Evolutionary conservation across 2,888 invertebrate genomes (phyloP).

Genomic region (Dryobota labecula): DNA sequence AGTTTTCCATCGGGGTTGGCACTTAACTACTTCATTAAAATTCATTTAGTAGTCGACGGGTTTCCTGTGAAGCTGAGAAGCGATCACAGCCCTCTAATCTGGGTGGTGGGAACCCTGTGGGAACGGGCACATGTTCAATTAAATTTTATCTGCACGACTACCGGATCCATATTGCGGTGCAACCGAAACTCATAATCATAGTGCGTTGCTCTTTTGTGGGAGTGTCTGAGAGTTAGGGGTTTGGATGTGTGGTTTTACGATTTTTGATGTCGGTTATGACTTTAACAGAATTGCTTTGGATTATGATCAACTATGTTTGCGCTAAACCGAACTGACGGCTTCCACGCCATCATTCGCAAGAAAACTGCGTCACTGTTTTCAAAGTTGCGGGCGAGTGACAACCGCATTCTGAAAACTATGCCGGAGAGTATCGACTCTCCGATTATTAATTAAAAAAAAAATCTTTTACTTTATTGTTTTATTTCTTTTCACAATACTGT

Average conservation of each 20-base stretch:
- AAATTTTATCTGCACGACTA: slow-evolving; percentile 71
- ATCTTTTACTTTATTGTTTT: too few relatives aligned
- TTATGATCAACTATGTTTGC: too few relatives aligned
- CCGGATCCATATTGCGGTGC: slow-evolving; percentile 56
- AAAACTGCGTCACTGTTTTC: too few relatives aligned
- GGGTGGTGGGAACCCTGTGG: slow-evolving; percentile 65
- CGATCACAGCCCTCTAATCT: slow-evolving; percentile 72
- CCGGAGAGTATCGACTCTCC: too few relatives aligned
- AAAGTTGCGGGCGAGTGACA: too few relatives aligned
- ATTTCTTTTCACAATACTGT: too few relatives aligned
- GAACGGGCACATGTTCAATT: slow-evolving; percentile 82
- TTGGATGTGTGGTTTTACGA: not conserved
- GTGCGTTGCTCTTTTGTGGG: slow-evolving; percentile 40
- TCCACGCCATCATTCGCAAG: too few relatives aligned
- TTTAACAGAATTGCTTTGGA: not conserved
- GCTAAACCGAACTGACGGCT: too few relatives aligned
- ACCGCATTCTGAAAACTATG: too few relatives aligned
- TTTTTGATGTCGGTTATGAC: not conserved
- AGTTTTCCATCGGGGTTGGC: slow-evolving; percentile 67
- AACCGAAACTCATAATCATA: slow-evolving; percentile 50
- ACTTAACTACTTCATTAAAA: slow-evolving; percentile 76
- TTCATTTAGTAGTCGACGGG: slow-evolving; percentile 72
- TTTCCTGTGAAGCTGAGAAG: slow-evolving; percentile 66
- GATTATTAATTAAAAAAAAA: too few relatives aligned
- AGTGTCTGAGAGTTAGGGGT: not conserved